Percentiles rank a stretch among this genome's conserved stretches.
These are phyloP conservation scores for Eubucco bourcierii DNA, from an alignment of 2,113 vertebrate genomes.

Conservation along the genomic window DNA sequence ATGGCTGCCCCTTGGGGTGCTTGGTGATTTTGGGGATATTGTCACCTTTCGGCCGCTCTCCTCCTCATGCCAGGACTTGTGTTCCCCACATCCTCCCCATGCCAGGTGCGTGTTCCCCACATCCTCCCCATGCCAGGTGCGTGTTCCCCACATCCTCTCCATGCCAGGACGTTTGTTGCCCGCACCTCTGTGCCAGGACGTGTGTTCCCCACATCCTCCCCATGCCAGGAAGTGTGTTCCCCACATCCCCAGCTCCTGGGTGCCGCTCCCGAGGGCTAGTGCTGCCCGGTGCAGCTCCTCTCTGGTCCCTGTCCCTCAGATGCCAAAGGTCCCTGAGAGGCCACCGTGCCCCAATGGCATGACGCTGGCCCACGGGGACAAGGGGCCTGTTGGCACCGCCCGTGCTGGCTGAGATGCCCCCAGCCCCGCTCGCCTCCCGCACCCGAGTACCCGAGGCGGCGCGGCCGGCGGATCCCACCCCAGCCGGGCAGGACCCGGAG, in stretches of 20 bases:
- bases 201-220: too few relatives aligned
- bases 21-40: not conserved
- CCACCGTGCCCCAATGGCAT: fast-evolving
- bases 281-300: not conserved
- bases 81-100: not conserved
- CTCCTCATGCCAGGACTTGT: not conserved
- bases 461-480: not conserved
- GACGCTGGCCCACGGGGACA: not conserved
- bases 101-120: too few relatives aligned
- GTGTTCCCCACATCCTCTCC: too few relatives aligned
- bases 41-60: not conserved
- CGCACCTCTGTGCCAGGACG: too few relatives aligned
- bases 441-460: fast-evolving
- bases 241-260: not conserved
- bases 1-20: fast-evolving
- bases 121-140: too few relatives aligned
- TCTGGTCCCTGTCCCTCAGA: not conserved
- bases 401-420: not conserved
- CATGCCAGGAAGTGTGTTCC: fast-evolving
- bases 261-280: not conserved
- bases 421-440: not conserved
- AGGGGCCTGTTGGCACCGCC: not conserved
- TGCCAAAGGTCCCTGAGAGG: not conserved
- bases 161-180: too few relatives aligned
- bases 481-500: not conserved